Evolutionary conservation across 2,113 vertebrate genomes (phyloP).

Genomic region (Terrapene triunguis): DNA sequence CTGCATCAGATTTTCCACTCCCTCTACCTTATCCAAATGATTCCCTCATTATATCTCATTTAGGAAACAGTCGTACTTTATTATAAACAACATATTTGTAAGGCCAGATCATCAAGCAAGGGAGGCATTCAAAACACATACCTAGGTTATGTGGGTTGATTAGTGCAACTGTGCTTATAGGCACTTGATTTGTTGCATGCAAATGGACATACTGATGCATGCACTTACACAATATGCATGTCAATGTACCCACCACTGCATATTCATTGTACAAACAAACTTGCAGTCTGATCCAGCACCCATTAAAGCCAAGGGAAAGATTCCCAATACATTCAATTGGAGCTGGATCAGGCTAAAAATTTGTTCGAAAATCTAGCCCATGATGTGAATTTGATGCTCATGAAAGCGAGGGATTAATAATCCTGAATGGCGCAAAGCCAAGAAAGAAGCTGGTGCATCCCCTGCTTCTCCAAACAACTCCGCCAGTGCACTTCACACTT

Average conservation of each 20-base stretch:
- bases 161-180: not conserved
- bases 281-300: not conserved
- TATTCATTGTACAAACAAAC: not conserved
- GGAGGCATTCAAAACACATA: rapidly evolving
- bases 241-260: rapidly evolving
- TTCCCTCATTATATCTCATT: not conserved
- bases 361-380: rapidly evolving
- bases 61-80: not conserved
- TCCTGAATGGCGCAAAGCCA: not conserved
- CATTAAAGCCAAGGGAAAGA: not conserved
- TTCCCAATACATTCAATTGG: not conserved
- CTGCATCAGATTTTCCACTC: not conserved
- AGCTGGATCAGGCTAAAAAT: not conserved
- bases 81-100: not conserved
- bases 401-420: not conserved
- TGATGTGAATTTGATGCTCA: not conserved
- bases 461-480: not conserved
- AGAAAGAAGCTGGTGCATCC: not conserved
- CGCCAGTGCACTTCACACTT: not conserved
- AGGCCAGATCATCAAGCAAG: not conserved
- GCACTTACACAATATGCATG: no score
- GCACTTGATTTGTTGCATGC: not conserved
- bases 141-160: not conserved
- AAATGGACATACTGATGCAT: not conserved
- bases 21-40: not conserved